phyloP scores from a whole-genome alignment of 2,797 vertebrate genomes.

The Phalanger gymnotis region DNA sequence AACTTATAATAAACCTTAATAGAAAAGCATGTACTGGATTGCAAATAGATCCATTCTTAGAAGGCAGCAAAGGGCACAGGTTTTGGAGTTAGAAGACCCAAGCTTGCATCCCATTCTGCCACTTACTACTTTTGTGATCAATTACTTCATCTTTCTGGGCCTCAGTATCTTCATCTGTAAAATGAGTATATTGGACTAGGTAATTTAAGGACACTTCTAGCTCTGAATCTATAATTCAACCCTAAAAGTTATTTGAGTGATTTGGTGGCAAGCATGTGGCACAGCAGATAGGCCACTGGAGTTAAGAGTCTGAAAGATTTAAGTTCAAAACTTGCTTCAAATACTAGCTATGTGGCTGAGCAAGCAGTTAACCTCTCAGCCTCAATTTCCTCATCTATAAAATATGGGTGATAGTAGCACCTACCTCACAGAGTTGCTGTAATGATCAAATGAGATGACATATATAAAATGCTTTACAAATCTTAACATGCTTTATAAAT shows the following conservation, averaged over 20 bases:
- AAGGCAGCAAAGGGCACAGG: neutral
- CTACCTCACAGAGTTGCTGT: neutral
- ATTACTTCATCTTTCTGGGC: neutral
- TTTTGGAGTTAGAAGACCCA: neutral
- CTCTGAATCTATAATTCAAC: neutral
- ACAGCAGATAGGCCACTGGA: neutral
- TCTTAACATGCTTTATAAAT: neutral
- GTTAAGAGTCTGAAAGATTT: neutral
- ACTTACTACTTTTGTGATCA: neutral
- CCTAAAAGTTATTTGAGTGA: neutral
- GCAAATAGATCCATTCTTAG: neutral
- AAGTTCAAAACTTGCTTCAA: neutral
- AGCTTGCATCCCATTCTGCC: neutral
- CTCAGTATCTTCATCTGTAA: neutral
- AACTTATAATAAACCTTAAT: neutral
- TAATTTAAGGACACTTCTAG: neutral
- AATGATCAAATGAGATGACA: neutral
- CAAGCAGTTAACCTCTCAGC: neutral
- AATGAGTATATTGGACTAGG: neutral
- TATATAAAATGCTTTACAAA: neutral
- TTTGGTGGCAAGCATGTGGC: neutral
- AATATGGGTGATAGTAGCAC: neutral
- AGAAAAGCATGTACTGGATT: neutral
- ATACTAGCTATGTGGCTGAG: neutral
- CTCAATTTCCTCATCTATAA: neutral